Evolutionary conservation across 37 sponge, comb jelly and placozoan species (phyloP), one percentile per base, ranked within the genome.

Genomic region (Amphimedon queenslandica): DNA sequence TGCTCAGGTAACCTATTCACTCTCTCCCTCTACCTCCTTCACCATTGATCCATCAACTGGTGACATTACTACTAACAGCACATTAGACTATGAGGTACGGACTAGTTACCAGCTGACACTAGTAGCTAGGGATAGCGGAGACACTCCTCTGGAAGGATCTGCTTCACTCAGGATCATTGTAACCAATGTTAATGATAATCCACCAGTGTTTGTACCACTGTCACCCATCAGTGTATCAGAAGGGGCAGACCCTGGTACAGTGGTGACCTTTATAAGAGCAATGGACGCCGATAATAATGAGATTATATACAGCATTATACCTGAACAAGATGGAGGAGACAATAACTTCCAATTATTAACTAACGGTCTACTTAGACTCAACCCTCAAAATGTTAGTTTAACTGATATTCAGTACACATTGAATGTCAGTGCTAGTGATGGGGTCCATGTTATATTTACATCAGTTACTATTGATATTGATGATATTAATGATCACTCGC

Each of bases 401-500:
- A 67, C 60, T 29, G 55, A 18, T 2, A 24, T 21, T 4, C 37
- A 67, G 42, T 87, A 77, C 55, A 33, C 21, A 37, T 73, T 87
- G 24, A 87, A 81, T 41, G 47, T 87, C 33, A 75, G 82, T 0
- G 87, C 87, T 4, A 75, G 23, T 33, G 87, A 87, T 77, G 82
- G 82, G 0, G 34, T 42, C 0, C 28, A 60, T 60, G 28, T n/a
- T n/a, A n/a, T n/a, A 25, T n/a, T 6, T 60, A 25, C 68, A 10
- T 32, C 6, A 32, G 47, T 67, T 5, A 42, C 67, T 18, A 70
- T 87, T 36, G n/a, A 57, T 11, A 51, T 87, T 8, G 4, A 58
- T 2, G 63, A 77, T 31, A 35, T 71, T 30, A 87, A 87, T 67
- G 83, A 87, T 63, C 63, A 81, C 1, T 1, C 53, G 42, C 88